phyloP scores from a whole-genome alignment of 2,797 vertebrate genomes.

The Microctenopoma lineatum region DNA sequence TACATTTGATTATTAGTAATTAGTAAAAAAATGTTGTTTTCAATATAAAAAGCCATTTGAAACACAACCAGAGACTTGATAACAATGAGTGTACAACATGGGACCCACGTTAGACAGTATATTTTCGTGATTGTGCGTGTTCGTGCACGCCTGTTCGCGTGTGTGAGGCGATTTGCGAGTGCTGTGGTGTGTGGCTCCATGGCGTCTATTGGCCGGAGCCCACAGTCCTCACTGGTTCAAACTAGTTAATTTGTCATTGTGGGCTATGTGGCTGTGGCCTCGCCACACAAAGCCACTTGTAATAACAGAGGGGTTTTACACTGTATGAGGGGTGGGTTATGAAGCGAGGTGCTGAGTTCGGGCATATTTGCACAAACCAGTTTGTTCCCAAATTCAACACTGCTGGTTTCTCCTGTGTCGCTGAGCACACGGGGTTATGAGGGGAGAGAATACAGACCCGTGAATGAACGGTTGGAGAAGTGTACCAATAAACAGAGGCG shows the following conservation, averaged over 20 bases:
- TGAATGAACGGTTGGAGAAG: constrained; percentile 8
- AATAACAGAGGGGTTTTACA: constrained; percentile 54
- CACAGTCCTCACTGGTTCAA: constrained; percentile 61
- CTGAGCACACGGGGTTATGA: background rate
- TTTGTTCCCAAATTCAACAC: constrained; percentile 18
- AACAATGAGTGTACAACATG: constrained; percentile 7
- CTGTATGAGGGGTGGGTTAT: constrained; percentile 29
- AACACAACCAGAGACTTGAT: constrained; percentile 18
- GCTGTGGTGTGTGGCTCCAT: constrained; percentile 35
- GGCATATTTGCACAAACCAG: constrained; percentile 28
- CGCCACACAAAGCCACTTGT: constrained; percentile 60
- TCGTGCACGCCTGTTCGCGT: background rate
- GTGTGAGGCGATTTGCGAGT: constrained; percentile 18
- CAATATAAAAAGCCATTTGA: constrained; percentile 17
- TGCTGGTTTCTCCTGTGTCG: constrained; percentile 5
- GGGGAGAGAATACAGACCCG: background rate
- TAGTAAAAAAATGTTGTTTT: background rate
- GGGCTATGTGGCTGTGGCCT: constrained; percentile 50
- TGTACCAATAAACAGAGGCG: constrained; percentile 1
- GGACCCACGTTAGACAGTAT: background rate
- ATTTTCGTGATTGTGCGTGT: constrained; percentile 13
- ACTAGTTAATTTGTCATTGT: constrained; percentile 68
- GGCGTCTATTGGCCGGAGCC: constrained; percentile 35
- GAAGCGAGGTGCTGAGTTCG: constrained; percentile 31
- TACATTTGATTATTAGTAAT: background rate